phyloP scores from a whole-genome alignment of 2,888 invertebrate species.

The Hypercompe scribonia region DNA sequence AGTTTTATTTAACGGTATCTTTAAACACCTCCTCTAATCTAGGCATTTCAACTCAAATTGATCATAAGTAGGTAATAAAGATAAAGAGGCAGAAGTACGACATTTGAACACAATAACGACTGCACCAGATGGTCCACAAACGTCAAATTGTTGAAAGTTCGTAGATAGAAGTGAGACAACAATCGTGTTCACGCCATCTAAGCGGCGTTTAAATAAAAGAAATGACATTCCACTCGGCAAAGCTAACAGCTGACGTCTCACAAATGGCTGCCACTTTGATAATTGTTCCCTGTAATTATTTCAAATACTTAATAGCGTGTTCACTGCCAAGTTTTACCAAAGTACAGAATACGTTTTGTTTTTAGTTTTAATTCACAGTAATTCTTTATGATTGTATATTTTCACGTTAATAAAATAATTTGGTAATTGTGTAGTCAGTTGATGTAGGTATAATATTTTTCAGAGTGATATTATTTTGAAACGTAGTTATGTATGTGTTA shows the following conservation, averaged over 20 bases:
- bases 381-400: constrained; percentile 28
- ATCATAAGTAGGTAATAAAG: constrained; percentile 49
- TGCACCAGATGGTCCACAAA: constrained; percentile 74
- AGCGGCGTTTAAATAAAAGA: constrained; percentile 64
- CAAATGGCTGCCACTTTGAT: constrained; percentile 63
- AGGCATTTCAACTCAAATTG: constrained; percentile 26
- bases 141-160: constrained; percentile 74
- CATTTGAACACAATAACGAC: constrained; percentile 51
- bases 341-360: constrained; percentile 59
- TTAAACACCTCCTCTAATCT: constrained; percentile 19
- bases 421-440: constrained; percentile 2
- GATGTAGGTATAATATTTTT: not conserved
- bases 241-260: constrained; percentile 68
- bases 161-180: constrained; percentile 62
- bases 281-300: constrained; percentile 72
- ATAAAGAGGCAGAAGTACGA: constrained; percentile 60
- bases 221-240: constrained; percentile 63
- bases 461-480: not conserved
- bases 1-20: constrained; percentile 1
- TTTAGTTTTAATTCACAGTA: constrained; percentile 43
- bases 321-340: constrained; percentile 60
- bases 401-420: constrained; percentile 20
- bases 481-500: not conserved
- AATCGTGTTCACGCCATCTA: constrained; percentile 53
- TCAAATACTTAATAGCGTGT: constrained; percentile 68